phyloP scores from a whole-genome alignment of 2,797 vertebrate genomes.

The Megalops cyprinoides region DNA sequence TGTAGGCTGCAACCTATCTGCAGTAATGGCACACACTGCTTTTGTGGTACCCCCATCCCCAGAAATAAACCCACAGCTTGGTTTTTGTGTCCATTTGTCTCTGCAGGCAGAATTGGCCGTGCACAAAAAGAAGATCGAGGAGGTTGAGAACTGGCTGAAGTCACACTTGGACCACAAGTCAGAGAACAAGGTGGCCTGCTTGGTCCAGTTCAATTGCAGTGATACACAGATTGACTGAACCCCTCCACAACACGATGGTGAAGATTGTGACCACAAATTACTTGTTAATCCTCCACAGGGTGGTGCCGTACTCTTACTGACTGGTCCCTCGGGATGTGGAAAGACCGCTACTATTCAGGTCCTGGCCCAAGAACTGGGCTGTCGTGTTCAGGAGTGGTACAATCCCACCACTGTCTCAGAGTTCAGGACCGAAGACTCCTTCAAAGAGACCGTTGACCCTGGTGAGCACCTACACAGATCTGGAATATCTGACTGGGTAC shows the following conservation, averaged over 20 bases:
- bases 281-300: slow-evolving; percentile 64
- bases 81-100: slow-evolving; percentile 40
- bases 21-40: too few species aligned
- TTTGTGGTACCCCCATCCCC: not conserved
- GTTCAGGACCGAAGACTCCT: slow-evolving; percentile 72
- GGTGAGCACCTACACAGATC: slow-evolving; percentile 64
- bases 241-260: not conserved
- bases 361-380: slow-evolving; percentile 76
- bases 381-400: slow-evolving; percentile 89
- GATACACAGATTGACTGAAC: not conserved
- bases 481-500: not conserved
- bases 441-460: slow-evolving; percentile 65
- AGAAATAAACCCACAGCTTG: not conserved
- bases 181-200: slow-evolving; percentile 67
- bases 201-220: not conserved
- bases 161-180: slow-evolving; percentile 61
- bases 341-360: slow-evolving; percentile 88
- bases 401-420: slow-evolving; percentile 79
- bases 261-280: not conserved
- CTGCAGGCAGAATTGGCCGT: slow-evolving; percentile 88
- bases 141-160: slow-evolving; percentile 91
- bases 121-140: slow-evolving; percentile 95
- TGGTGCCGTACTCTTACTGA: slow-evolving; percentile 83
- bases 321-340: slow-evolving; percentile 90
- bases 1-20: slow-evolving; percentile 1